Evolutionary conservation across 2,888 invertebrate genomes (phyloP).

Genomic region (Allacma fusca): DNA sequence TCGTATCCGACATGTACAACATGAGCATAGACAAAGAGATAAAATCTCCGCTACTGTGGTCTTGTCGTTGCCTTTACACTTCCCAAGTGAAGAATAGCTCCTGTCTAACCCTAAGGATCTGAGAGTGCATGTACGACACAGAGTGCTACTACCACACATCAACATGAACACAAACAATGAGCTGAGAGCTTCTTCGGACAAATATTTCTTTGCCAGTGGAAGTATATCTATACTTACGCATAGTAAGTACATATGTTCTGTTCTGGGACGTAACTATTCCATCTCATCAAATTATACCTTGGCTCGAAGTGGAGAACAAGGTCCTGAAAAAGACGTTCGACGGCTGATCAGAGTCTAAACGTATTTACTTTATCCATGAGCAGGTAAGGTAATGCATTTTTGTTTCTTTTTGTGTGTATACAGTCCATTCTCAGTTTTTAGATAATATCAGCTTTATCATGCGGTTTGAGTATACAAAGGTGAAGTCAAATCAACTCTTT

Average conservation of each 20-base stretch:
- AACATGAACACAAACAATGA: constrained; percentile 7
- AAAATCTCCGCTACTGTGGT: constrained; percentile 12
- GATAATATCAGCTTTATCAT: not conserved
- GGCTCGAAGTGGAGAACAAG: not conserved
- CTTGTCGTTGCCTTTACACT: not conserved
- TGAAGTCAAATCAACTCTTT: not conserved
- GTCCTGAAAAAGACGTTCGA: not conserved
- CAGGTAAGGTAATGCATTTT: not conserved
- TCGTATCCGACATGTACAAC: not conserved
- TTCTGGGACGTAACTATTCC: not conserved
- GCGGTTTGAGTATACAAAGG: not conserved
- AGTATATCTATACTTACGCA: too few relatives aligned
- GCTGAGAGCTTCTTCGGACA: not conserved
- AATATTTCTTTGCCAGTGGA: constrained; percentile 9
- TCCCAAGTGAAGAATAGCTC: not conserved
- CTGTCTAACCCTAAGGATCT: not conserved
- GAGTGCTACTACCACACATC: too few relatives aligned
- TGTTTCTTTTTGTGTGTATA: too few relatives aligned
- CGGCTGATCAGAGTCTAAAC: not conserved
- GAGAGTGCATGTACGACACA: too few relatives aligned
- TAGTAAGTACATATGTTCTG: not conserved
- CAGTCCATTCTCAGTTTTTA: too few relatives aligned
- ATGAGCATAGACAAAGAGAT: constrained; percentile 5
- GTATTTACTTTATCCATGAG: not conserved
- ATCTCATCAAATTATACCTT: not conserved